Percentiles rank a stretch among this genome's conserved stretches.
These are phyloP conservation scores for Pardalotus punctatus DNA, from an alignment of 2,113 vertebrate genomes.

Conservation along the genomic window DNA sequence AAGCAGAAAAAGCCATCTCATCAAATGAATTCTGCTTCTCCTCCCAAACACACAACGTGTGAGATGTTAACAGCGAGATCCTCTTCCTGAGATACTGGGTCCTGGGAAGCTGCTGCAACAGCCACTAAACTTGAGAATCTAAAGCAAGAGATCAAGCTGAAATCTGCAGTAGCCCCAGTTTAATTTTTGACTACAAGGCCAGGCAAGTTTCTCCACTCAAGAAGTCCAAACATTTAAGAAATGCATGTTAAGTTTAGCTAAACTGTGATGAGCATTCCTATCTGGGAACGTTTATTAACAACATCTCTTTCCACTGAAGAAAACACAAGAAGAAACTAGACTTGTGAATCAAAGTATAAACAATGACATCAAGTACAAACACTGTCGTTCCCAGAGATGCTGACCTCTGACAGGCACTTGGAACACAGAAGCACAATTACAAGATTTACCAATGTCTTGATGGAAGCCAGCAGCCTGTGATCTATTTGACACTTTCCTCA, in stretches of 20 bases:
- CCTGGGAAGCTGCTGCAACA: neutral
- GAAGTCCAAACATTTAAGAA: neutral
- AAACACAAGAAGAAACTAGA: neutral
- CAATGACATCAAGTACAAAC: neutral
- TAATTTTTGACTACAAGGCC: neutral
- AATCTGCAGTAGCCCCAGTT: neutral
- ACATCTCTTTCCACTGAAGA: neutral
- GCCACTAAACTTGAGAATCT: neutral
- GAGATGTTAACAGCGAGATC: neutral
- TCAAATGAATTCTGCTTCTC: neutral
- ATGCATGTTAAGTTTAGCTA: neutral
- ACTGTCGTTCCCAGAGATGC: neutral
- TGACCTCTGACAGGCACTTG: neutral
- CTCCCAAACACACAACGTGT: neutral
- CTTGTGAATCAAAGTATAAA: neutral
- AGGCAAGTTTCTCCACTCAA: neutral
- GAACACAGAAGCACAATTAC: neutral
- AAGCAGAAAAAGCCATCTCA: neutral
- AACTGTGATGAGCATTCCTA: neutral
- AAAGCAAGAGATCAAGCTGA: neutral
- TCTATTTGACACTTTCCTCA: neutral
- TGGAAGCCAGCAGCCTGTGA: neutral
- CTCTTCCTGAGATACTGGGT: neutral
- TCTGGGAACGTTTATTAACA: conserved; percentile 19
- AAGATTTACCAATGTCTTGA: neutral